These are phyloP conservation scores for Trichoplusia ni DNA, from an alignment of 1,140 invertebrate genomes.

Conservation along the genomic window DNA sequence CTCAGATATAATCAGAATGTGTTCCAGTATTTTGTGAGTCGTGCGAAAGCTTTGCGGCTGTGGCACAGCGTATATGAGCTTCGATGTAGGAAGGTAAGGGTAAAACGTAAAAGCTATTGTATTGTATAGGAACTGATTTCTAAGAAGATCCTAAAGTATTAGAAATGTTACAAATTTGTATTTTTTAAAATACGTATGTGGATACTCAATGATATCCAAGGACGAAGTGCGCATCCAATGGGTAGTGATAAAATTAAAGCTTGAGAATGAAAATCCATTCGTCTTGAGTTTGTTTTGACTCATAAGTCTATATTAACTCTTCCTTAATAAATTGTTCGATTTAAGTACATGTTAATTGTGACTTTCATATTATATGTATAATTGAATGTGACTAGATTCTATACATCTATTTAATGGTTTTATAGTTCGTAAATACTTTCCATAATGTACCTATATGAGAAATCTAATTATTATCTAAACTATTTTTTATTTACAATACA, in stretches of 20 bases:
- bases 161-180: conserved; percentile 80
- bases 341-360: conserved; percentile 58
- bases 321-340: conserved; percentile 39
- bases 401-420: conserved; percentile 68
- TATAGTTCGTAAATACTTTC: conserved; percentile 54
- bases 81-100: conserved; percentile 74
- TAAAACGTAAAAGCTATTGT: conserved; percentile 69
- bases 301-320: conserved; percentile 35
- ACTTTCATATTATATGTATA: conserved; percentile 52
- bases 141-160: conserved; percentile 76
- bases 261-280: conserved; percentile 10
- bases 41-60: conserved; percentile 62
- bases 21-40: conserved; percentile 59
- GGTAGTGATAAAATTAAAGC: conserved; percentile 16
- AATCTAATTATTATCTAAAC: conserved; percentile 6
- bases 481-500: conserved; percentile 29
- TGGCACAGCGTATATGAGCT: conserved; percentile 73
- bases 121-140: conserved; percentile 74
- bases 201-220: conserved; percentile 39
- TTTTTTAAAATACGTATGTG: conserved; percentile 51
- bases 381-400: conserved; percentile 68
- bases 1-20: conserved; percentile 74
- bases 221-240: conserved; percentile 32
- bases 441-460: conserved; percentile 22
- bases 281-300: conserved; percentile 37